Percentiles rank a stretch among this genome's conserved stretches.
phyloP scores from a whole-genome alignment of 2,113 vertebrate genomes.

The Uropsilus gracilis region DNA sequence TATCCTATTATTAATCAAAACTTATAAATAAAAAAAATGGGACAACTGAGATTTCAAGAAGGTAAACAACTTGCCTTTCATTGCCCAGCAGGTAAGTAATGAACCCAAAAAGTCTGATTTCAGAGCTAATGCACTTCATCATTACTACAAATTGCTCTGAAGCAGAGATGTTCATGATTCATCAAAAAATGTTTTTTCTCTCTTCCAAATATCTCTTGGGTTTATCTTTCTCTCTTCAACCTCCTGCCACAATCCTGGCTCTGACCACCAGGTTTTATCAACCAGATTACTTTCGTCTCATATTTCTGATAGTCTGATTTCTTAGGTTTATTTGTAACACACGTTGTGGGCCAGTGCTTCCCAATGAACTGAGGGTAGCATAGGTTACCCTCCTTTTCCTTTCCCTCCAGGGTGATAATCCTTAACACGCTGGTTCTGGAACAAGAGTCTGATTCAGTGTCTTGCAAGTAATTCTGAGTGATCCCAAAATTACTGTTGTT shows the following conservation, averaged over 20 bases:
- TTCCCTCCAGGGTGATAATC: background rate
- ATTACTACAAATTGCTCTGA: background rate
- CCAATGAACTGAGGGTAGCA: background rate
- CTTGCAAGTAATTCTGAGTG: background rate
- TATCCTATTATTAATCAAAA: conserved; percentile 1
- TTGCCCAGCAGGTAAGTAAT: background rate
- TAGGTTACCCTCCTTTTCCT: background rate
- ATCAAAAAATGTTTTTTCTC: background rate
- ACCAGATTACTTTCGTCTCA: background rate
- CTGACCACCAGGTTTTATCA: background rate
- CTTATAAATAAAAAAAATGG: background rate
- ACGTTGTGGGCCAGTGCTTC: background rate
- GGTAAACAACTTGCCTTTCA: background rate
- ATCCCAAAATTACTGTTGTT: too few species aligned
- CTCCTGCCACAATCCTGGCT: background rate
- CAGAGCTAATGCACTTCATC: background rate
- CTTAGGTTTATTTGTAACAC: background rate
- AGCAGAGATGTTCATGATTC: background rate
- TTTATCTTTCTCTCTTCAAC: background rate
- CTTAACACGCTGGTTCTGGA: background rate
- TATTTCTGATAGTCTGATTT: background rate
- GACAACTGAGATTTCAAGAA: background rate
- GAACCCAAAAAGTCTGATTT: background rate
- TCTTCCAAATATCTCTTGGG: background rate
- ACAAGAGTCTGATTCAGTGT: background rate